Percentiles rank a stretch among this genome's conserved stretches.
These are phyloP conservation scores for Alectoris magna DNA, from an alignment of 2,797 vertebrate genomes.

Conservation along the genomic window DNA sequence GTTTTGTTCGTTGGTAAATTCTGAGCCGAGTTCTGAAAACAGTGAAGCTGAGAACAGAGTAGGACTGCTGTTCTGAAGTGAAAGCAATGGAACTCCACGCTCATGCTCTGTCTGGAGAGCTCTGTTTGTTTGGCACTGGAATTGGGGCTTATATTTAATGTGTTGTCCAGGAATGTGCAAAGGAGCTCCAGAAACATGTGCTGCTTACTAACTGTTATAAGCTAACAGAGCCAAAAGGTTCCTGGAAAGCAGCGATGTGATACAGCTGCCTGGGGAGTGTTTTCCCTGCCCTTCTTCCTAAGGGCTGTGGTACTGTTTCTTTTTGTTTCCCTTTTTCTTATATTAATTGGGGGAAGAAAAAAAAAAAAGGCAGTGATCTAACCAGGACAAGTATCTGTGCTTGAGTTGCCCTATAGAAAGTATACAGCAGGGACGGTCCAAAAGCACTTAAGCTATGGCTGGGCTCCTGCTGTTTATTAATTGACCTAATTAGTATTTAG, in stretches of 20 bases:
- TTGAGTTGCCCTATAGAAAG: conserved; percentile 30
- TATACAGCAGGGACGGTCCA: neutral
- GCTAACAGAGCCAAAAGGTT: neutral
- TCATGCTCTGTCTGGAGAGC: neutral
- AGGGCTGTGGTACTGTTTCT: neutral
- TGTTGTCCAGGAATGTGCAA: neutral
- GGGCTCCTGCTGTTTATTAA: conserved; percentile 20
- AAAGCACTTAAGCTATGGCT: neutral
- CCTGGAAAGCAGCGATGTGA: conserved; percentile 29
- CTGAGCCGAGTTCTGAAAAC: neutral
- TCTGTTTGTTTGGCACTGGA: neutral
- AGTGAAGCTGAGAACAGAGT: neutral
- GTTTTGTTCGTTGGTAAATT: neutral
- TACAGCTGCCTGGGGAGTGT: neutral
- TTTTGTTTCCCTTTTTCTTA: neutral
- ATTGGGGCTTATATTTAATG: neutral
- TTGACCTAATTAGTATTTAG: conserved; percentile 52
- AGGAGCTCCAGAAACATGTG: neutral
- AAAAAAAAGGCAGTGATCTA: neutral
- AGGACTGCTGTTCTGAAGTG: neutral
- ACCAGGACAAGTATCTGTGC: neutral
- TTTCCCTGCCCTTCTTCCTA: neutral
- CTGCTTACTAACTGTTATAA: neutral
- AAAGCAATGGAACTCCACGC: neutral
- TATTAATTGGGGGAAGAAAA: neutral